Percentiles rank a stretch among this genome's conserved stretches.
These are phyloP conservation scores for Spea multiplicata DNA, from an alignment of 2,113 vertebrate species.

Conservation along the genomic window DNA sequence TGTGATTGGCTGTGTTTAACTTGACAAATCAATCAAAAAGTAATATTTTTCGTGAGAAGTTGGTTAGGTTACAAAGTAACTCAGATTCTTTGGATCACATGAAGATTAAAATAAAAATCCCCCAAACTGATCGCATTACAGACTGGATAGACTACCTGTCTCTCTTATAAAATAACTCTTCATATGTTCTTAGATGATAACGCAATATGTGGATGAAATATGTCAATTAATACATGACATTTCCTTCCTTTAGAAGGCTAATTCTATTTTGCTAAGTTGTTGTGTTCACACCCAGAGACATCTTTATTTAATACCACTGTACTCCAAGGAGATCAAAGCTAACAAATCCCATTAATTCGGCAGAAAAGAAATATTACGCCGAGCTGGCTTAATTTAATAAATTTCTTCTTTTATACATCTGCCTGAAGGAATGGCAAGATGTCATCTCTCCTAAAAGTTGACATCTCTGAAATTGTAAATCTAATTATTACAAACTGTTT, in stretches of 20 bases:
- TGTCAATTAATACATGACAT: not conserved
- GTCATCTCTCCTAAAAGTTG: constrained; percentile 31
- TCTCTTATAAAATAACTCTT: too few relatives aligned
- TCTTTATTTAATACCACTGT: constrained; percentile 24
- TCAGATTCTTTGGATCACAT: too few relatives aligned
- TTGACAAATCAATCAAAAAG: too few relatives aligned
- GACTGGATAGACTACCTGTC: too few relatives aligned
- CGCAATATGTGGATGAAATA: not conserved
- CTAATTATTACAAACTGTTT: constrained; percentile 25
- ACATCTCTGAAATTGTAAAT: constrained; percentile 30
- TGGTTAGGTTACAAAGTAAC: too few relatives aligned
- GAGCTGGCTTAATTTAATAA: constrained; percentile 31
- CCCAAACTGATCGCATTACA: too few relatives aligned
- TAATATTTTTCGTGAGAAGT: too few relatives aligned
- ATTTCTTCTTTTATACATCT: constrained; percentile 20
- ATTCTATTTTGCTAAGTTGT: not conserved
- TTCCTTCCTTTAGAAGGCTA: not conserved
- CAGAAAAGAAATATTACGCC: constrained; percentile 21
- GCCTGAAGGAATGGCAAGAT: constrained; percentile 31
- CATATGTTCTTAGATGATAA: too few relatives aligned
- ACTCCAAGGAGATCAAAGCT: constrained; percentile 29
- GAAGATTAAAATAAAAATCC: too few relatives aligned
- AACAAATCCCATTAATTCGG: constrained; percentile 29
- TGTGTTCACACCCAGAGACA: not conserved
- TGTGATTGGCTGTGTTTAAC: too few relatives aligned